Percentiles rank a stretch among this genome's conserved stretches.
These are phyloP conservation scores for Cantharis lateralis DNA, from an alignment of 2,888 invertebrate species.

Conservation along the genomic window DNA sequence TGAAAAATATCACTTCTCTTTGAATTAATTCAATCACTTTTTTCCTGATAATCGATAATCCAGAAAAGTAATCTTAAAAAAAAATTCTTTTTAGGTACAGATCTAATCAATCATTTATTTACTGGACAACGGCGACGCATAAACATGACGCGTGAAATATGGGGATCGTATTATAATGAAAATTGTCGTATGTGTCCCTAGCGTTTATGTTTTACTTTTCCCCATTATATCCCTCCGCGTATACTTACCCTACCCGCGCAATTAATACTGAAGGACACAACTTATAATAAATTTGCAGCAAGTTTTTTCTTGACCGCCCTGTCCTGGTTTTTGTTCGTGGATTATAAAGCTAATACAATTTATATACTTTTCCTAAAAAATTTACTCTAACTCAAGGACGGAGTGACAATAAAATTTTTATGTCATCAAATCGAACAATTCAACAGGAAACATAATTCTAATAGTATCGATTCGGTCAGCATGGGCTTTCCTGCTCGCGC, in stretches of 20 bases:
- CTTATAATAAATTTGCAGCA: not conserved
- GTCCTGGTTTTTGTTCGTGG: not conserved
- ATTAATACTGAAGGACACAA: not conserved
- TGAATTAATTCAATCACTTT: not conserved
- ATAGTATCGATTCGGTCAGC: too few species aligned
- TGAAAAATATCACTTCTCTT: not conserved
- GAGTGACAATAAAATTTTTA: not conserved
- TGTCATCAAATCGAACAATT: too few species aligned
- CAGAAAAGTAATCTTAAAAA: not conserved
- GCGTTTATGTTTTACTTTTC: not conserved
- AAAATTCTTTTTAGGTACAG: not conserved
- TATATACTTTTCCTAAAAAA: not conserved
- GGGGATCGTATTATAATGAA: not conserved
- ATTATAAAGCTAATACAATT: not conserved
- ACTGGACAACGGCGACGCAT: not conserved
- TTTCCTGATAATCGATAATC: not conserved
- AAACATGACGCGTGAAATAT: not conserved
- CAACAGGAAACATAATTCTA: too few species aligned
- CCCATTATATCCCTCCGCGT: not conserved
- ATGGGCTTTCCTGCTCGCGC: too few species aligned
- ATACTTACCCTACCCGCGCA: not conserved
- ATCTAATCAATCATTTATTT: not conserved
- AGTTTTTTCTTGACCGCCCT: not conserved
- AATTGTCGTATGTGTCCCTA: not conserved
- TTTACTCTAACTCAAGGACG: not conserved